Conservation (phyloP, 2,797 vertebrate species). For the Betta splendens region DNA sequence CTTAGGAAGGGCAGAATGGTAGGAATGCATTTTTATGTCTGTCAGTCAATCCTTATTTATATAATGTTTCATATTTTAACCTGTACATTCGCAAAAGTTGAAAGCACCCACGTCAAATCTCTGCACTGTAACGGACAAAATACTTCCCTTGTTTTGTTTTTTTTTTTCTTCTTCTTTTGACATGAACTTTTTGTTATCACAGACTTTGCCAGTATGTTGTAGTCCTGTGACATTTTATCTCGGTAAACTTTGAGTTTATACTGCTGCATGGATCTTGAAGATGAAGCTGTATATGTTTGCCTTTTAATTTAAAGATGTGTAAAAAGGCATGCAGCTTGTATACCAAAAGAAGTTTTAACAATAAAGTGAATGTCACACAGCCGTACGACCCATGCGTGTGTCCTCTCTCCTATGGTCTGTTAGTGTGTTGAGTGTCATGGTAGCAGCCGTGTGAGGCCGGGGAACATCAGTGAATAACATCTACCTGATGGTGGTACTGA, state of each 20-base stretch:
- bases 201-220: slow-evolving; percentile 50
- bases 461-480: too few species aligned
- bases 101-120: slow-evolving; percentile 32
- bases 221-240: slow-evolving; percentile 64
- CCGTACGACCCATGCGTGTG: slow-evolving; percentile 4
- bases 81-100: slow-evolving; percentile 39
- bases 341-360: slow-evolving; percentile 81
- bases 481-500: not conserved
- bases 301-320: slow-evolving; percentile 70
- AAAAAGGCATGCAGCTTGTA: slow-evolving; percentile 69
- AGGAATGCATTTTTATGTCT: slow-evolving; percentile 53
- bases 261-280: slow-evolving; percentile 75
- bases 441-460: not conserved
- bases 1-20: slow-evolving; percentile 16
- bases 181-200: slow-evolving; percentile 39
- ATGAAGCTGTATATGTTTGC: slow-evolving; percentile 73
- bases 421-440: not conserved
- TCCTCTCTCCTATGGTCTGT: not conserved
- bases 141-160: slow-evolving; percentile 24
- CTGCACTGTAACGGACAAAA: slow-evolving; percentile 41
- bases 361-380: slow-evolving; percentile 79
- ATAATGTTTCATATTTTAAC: slow-evolving; percentile 51
- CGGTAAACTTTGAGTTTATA: slow-evolving; percentile 67
- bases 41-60: slow-evolving; percentile 68
- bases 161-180: too few species aligned